Evolutionary conservation across 2,797 vertebrate genomes (phyloP).

Genomic region (Sebastes alutus): DNA sequence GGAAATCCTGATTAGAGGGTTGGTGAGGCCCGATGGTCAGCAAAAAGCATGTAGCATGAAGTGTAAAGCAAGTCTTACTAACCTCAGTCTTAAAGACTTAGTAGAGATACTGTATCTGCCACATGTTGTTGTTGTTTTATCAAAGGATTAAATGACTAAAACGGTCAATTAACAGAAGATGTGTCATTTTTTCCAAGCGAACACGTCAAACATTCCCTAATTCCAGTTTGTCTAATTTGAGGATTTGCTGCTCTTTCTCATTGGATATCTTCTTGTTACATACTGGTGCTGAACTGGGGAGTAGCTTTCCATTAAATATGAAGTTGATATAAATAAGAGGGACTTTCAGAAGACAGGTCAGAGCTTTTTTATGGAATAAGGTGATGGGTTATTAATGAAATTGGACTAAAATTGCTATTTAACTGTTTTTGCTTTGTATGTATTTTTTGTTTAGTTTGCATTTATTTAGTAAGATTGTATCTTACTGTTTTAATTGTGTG

Average conservation of each 20-base stretch:
- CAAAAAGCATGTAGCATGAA: constrained; percentile 1
- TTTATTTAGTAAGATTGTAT: neutral
- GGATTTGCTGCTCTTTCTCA: neutral
- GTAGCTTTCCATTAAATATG: neutral
- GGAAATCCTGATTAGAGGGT: constrained; percentile 55
- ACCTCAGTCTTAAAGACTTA: neutral
- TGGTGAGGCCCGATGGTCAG: constrained; percentile 13
- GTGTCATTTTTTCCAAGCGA: neutral
- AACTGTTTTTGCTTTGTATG: neutral
- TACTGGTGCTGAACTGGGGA: neutral
- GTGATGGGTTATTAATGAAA: neutral
- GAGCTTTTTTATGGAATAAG: neutral
- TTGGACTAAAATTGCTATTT: neutral
- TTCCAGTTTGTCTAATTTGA: neutral
- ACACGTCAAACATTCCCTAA: neutral
- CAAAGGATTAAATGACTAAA: neutral
- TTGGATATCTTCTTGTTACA: neutral
- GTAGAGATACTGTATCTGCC: neutral
- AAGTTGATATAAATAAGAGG: neutral
- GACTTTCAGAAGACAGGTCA: neutral
- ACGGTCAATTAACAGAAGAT: neutral
- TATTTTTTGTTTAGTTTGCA: neutral
- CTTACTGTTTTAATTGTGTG: neutral
- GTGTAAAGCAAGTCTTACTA: neutral
- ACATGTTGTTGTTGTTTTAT: neutral